These are phyloP conservation scores for Ericerus pela DNA, from an alignment of 1,140 invertebrate species.

Conservation along the genomic window DNA sequence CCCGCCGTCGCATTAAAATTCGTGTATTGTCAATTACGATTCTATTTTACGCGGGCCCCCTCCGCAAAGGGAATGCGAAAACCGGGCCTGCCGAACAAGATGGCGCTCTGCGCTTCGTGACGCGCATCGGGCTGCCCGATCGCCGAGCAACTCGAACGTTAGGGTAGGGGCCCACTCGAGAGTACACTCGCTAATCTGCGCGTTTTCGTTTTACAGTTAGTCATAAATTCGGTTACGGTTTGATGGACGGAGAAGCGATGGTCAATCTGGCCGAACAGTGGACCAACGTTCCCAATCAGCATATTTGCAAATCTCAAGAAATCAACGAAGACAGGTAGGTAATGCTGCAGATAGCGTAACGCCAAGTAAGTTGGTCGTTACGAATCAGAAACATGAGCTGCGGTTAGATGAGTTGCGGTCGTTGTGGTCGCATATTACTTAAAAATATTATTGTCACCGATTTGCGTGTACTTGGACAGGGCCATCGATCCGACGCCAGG, in stretches of 20 bases:
- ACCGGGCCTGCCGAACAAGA: no score
- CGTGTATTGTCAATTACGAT: no score
- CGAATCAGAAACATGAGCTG: not conserved
- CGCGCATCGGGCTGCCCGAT: not conserved
- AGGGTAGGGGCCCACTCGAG: not conserved
- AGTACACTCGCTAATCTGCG: not conserved
- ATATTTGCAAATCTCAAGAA: slow-evolving; percentile 85
- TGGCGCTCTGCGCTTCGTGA: no score
- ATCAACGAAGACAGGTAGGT: slow-evolving; percentile 54
- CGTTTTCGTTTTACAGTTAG: slow-evolving; percentile 41
- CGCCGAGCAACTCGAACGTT: not conserved
- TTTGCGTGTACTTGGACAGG: slow-evolving; percentile 27
- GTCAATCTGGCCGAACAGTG: slow-evolving; percentile 81
- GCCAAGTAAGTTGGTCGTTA: not conserved
- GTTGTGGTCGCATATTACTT: not conserved
- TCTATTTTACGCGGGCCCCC: no score
- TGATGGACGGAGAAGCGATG: slow-evolving; percentile 94
- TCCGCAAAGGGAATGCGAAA: no score
- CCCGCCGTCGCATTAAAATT: no score
- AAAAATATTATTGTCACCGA: not conserved
- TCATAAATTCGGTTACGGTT: slow-evolving; percentile 92
- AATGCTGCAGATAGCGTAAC: not conserved
- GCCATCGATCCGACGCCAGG: slow-evolving; percentile 55
- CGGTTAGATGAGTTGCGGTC: not conserved
- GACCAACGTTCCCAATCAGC: slow-evolving; percentile 87